Evolutionary conservation across 2,797 vertebrate species (phyloP).

Genomic region (Lepilemur ruficaudatus): DNA sequence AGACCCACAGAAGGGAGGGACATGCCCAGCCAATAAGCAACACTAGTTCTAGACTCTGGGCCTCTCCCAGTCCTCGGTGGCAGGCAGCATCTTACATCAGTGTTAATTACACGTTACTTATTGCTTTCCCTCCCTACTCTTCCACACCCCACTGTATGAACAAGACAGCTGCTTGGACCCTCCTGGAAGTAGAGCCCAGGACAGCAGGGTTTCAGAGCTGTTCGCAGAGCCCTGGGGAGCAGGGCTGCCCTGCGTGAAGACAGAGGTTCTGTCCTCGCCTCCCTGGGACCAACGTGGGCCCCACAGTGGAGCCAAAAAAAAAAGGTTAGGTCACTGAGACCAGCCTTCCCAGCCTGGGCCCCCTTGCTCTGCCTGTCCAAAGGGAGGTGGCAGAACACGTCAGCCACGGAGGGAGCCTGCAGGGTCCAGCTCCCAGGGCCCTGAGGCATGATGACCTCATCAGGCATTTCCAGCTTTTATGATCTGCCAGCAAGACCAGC

Average conservation of each 20-base stretch:
- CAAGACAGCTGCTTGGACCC: neutral
- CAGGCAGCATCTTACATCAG: neutral
- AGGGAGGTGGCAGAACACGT: neutral
- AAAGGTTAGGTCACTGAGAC: neutral
- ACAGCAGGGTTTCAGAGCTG: neutral
- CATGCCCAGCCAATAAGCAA: neutral
- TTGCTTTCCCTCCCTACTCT: neutral
- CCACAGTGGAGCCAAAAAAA: neutral
- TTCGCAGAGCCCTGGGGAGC: neutral
- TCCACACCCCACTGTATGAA: neutral
- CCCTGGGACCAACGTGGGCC: neutral
- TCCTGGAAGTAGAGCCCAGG: neutral
- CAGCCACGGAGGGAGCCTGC: neutral
- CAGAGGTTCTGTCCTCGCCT: neutral
- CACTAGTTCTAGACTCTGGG: neutral
- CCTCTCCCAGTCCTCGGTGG: neutral
- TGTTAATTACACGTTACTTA: neutral
- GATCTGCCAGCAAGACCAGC: conserved; percentile 53
- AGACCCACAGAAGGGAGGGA: neutral
- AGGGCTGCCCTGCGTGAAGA: neutral
- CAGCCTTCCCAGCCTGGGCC: neutral
- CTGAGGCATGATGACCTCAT: conserved; percentile 49
- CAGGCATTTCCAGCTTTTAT: conserved; percentile 70
- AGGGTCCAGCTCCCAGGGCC: neutral
- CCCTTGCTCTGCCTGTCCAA: neutral